phyloP scores from a whole-genome alignment of 2,797 vertebrate genomes.

The Florisuga fusca region DNA sequence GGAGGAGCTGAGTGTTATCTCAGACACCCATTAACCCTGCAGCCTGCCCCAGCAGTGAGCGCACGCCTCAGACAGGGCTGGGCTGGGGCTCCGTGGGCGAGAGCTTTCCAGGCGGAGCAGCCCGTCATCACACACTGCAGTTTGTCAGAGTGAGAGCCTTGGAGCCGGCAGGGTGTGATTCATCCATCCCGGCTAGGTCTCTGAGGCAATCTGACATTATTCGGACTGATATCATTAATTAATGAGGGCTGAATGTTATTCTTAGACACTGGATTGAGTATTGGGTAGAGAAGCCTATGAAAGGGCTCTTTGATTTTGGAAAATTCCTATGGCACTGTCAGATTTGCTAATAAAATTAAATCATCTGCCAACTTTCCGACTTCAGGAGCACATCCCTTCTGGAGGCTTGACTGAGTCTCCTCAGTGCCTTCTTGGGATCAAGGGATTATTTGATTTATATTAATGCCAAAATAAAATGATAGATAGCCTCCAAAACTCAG shows the following conservation, averaged over 20 bases:
- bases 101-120: slow-evolving; percentile 24
- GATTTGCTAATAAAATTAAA: slow-evolving; percentile 63
- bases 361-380: slow-evolving; percentile 61
- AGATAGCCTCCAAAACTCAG: neutral
- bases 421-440: slow-evolving; percentile 50
- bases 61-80: neutral
- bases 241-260: slow-evolving; percentile 68
- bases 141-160: slow-evolving; percentile 47
- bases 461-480: neutral
- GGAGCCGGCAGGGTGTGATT: slow-evolving; percentile 44
- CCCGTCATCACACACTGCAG: neutral
- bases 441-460: slow-evolving; percentile 44
- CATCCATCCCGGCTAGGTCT: slow-evolving; percentile 43
- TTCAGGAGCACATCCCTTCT: slow-evolving; percentile 51
- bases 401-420: slow-evolving; percentile 27
- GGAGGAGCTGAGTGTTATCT: neutral
- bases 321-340: slow-evolving; percentile 65
- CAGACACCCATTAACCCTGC: neutral
- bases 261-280: slow-evolving; percentile 56
- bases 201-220: slow-evolving; percentile 71
- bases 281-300: slow-evolving; percentile 58
- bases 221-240: slow-evolving; percentile 72
- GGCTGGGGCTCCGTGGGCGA: neutral
- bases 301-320: slow-evolving; percentile 69
- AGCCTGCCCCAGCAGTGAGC: neutral